Base-by-base conservation (phyloP, 2,797 vertebrate genomes). In the Pitangus sulphuratus region DNA sequence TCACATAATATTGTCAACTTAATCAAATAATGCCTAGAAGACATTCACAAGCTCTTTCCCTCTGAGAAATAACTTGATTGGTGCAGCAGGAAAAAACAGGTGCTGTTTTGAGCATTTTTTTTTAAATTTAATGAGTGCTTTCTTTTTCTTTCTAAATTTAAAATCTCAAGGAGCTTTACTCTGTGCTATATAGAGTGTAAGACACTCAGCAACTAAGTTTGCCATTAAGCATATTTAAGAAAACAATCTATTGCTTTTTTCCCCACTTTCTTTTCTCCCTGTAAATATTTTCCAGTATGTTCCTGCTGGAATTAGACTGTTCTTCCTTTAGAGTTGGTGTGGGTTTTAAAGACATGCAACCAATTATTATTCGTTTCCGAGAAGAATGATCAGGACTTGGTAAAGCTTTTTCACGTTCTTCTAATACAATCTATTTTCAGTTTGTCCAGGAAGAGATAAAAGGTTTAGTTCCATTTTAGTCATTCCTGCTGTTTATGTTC, bases 1-100 rank as follows among this genome's bases (percentile, higher is more conserved):
- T 98, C 98, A 97, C 96, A 97, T 97, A 97, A 98, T 98, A 98
- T 97, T 98, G 98, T 98, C 98, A 98, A 85, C 98, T 98, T 98
- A 98, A 98, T 98, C 98, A 98, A 98, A 98, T 98, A 98, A 98
- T 97, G 97, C 97, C 97, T 97, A 42, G 81, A 97, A 98, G 97
- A 98, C 97, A 98, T 97, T 98, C 96, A 94, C 92, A 94, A 86
- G 96, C 95, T 96, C 97, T 78, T 96, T 96, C 88, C 96, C 82
- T 88, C 57, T 9, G 76, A 96, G 89, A 98, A 97, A 97, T 95
- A 97, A 95, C 95, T 97, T 98, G 97, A 98, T 98, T 97, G 97
- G 97, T 97, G 92, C 66, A 94, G 82, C 54, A 89, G 65, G 77
- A 87, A 96, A 96, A 95, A 96, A 56, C 78, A 94, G 89, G 82